Evolutionary conservation across 2,888 invertebrate species (phyloP).

Genomic region (Drosophila prostipennis): DNA sequence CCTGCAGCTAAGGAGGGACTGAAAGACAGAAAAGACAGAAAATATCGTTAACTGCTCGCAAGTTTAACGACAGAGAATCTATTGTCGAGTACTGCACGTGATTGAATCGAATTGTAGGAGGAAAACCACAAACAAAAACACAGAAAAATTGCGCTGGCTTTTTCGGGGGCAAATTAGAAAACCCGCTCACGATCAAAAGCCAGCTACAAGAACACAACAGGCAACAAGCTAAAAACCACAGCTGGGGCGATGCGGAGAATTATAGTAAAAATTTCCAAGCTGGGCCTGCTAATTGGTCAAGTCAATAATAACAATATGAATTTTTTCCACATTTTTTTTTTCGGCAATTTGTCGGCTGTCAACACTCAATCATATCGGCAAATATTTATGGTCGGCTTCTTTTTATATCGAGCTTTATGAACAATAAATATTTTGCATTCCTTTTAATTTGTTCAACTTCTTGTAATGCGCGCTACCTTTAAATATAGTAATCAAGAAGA

Average conservation of each 20-base stretch:
- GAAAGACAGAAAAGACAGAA: constrained; percentile 13
- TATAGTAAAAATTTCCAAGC: constrained; percentile 57
- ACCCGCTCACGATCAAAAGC: constrained; percentile 64
- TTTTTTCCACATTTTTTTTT: constrained; percentile 23
- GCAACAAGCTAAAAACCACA: constrained; percentile 9
- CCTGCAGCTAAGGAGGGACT: constrained; percentile 57
- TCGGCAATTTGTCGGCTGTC: constrained; percentile 43
- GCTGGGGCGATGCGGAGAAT: constrained; percentile 13
- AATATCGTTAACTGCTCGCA: constrained; percentile 66
- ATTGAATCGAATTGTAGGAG: constrained; percentile 56
- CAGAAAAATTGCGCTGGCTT: constrained; percentile 39
- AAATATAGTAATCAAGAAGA: constrained; percentile 68
- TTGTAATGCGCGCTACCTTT: constrained; percentile 47
- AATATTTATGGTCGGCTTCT: constrained; percentile 39
- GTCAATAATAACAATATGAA: constrained; percentile 56
- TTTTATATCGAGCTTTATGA: constrained; percentile 8
- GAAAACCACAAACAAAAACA: constrained; percentile 1
- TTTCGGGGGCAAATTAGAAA: constrained; percentile 61
- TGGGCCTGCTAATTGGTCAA: constrained; percentile 60
- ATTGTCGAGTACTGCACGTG: constrained; percentile 73
- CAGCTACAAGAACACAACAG: constrained; percentile 64
- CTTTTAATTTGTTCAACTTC: constrained; percentile 53
- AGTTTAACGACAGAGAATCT: constrained; percentile 74
- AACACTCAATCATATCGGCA: constrained; percentile 38
- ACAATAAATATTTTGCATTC: constrained; percentile 67